phyloP scores from a whole-genome alignment of 2,888 invertebrate genomes.

The Biston betularia region DNA sequence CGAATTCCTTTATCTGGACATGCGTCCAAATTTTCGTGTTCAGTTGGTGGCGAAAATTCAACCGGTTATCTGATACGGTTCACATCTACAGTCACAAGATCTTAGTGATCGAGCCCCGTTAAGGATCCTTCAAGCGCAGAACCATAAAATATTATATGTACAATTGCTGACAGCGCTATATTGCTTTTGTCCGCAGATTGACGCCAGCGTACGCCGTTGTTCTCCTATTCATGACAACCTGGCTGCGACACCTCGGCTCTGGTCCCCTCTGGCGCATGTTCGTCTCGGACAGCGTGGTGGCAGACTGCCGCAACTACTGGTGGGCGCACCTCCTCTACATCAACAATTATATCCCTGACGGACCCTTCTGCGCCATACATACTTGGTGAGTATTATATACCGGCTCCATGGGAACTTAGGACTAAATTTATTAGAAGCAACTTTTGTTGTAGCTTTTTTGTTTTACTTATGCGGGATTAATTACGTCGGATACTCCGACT shows the following conservation, averaged over 20 bases:
- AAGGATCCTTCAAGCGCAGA: no score
- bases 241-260: conserved; percentile 62
- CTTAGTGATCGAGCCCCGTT: no score
- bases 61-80: no score
- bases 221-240: conserved; percentile 56
- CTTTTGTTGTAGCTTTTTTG: no score
- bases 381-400: conserved; percentile 41
- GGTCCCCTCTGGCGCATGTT: conserved; percentile 47
- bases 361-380: conserved; percentile 46
- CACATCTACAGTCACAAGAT: no score
- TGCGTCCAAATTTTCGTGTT: no score
- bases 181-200: conserved; percentile 45
- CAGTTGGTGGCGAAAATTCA: no score
- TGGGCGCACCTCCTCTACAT: conserved; percentile 60
- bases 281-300: conserved; percentile 48
- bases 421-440: no score
- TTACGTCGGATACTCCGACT: no score
- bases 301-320: conserved; percentile 55
- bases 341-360: conserved; percentile 56
- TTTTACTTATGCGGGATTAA: no score
- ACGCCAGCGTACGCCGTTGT: conserved; percentile 55
- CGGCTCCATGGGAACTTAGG: not conserved
- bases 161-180: no score
- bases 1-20: no score
- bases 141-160: not conserved